Evolutionary conservation across 2,888 invertebrate genomes (phyloP).

Genomic region (Tillus elongatus): DNA sequence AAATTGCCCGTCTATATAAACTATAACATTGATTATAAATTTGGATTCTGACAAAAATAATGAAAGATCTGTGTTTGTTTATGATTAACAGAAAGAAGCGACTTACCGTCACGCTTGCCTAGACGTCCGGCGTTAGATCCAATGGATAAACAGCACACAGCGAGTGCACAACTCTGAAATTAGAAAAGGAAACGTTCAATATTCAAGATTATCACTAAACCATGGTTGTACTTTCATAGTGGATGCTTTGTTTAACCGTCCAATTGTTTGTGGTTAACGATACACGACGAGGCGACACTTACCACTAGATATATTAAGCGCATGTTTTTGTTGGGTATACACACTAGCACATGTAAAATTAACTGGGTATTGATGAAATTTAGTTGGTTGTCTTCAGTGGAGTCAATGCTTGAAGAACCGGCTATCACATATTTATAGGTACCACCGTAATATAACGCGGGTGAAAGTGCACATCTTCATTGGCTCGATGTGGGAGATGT

Average conservation of each 20-base stretch:
- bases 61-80: too few relatives aligned
- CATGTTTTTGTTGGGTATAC: constrained; percentile 23
- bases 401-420: constrained; percentile 23
- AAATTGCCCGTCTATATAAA: too few relatives aligned
- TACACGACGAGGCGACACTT: too few relatives aligned
- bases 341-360: constrained; percentile 24
- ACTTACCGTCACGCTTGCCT: constrained; percentile 32
- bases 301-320: constrained; percentile 23
- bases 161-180: constrained; percentile 29
- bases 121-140: constrained; percentile 23
- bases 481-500: constrained; percentile 23
- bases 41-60: too few relatives aligned
- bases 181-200: too few relatives aligned
- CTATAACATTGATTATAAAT: too few relatives aligned
- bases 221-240: too few relatives aligned
- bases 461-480: constrained; percentile 25
- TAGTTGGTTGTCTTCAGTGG: constrained; percentile 18
- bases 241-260: too few relatives aligned
- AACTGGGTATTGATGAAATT: too few relatives aligned
- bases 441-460: constrained; percentile 20
- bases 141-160: constrained; percentile 26
- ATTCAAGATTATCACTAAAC: too few relatives aligned
- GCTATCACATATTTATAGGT: constrained; percentile 24
- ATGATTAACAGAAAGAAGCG: too few relatives aligned
- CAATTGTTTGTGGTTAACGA: too few relatives aligned